Base-by-base conservation (phyloP, 2,797 vertebrate species). In the Eospalax fontanierii region DNA sequence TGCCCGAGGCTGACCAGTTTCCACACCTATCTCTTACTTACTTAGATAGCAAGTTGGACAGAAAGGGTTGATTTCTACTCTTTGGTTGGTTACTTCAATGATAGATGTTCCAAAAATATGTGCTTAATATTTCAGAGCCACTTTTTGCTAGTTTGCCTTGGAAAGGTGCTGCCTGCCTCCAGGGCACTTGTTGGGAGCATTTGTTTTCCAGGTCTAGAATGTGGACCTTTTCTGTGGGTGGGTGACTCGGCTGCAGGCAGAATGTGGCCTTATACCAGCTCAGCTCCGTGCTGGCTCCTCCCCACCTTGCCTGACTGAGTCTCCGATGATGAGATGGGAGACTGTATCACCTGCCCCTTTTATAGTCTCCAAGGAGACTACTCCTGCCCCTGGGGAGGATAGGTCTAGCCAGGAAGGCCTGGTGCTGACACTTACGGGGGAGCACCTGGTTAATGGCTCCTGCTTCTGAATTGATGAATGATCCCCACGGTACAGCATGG, bases 141-240 rank as follows among this genome's bases (percentile, higher is more conserved):
- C 57, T 3, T 33, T 79, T 28, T 14, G 5, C 33, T 12, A 0
- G 16, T 38, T 50, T n/a, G 19, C 22, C 0, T 33, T 21, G 40
- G 70, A 19, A 66, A 66, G 54, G 35, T 5, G 28, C 6, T 5
- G 0, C 2, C 12, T 12, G 83, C 89, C 28, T 74, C 38, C 2
- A 0, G 3, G 80, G 80, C 66, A 1, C 16, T 0, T 2, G 0
- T 8, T 9, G 10, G 85, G 22, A 43, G 35, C 35, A 40, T 7
- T 38, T 35, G 59, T 54, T 30, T 63, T 33, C 65, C 22, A 5
- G 0, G 19, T n/a, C 2, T 19, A 4, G 19, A 28, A 15, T 24
- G 59, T 14, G 0, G 24, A 5, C 35, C n/a, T 50, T 19, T 22
- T 22, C 38, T 2, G 15, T 1, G 8, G 40, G 54, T 35, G 18